These are phyloP conservation scores for Callyntrura sp. DNA, from an alignment of 2,888 invertebrate genomes.

Conservation along the genomic window DNA sequence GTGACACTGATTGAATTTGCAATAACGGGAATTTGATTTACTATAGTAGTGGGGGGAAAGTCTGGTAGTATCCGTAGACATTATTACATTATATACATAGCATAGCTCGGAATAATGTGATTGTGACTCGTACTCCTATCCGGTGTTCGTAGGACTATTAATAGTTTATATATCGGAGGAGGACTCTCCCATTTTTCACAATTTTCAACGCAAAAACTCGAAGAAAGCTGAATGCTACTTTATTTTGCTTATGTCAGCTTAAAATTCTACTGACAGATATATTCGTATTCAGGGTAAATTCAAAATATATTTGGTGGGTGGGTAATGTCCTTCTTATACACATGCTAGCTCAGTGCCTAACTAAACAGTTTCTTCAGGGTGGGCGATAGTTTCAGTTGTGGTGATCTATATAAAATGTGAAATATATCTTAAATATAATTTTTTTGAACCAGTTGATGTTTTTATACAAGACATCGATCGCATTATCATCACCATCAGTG, in stretches of 20 bases:
- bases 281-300: constrained; percentile 33
- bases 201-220: not conserved
- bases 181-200: too few relatives aligned
- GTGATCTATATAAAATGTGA: not conserved
- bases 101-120: not conserved
- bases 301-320: not conserved
- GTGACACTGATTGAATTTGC: constrained; percentile 68
- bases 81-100: not conserved
- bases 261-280: not conserved
- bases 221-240: not conserved
- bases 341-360: too few relatives aligned
- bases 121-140: not conserved
- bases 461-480: constrained; percentile 51
- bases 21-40: constrained; percentile 54
- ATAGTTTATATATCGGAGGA: too few relatives aligned
- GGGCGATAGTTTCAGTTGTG: not conserved
- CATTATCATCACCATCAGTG: constrained; percentile 52
- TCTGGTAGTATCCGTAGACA: not conserved
- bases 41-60: constrained; percentile 14
- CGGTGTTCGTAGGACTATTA: not conserved
- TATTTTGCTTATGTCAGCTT: constrained; percentile 37
- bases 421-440: not conserved
- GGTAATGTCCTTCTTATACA: too few relatives aligned
- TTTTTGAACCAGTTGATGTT: constrained; percentile 46
- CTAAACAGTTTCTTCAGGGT: not conserved